A percentile compares a stretch with the other conserved stretches of the same genome.
phyloP scores from a whole-genome alignment of 2,113 vertebrate species.

The zebrafish (Danio rerio) region DNA sequence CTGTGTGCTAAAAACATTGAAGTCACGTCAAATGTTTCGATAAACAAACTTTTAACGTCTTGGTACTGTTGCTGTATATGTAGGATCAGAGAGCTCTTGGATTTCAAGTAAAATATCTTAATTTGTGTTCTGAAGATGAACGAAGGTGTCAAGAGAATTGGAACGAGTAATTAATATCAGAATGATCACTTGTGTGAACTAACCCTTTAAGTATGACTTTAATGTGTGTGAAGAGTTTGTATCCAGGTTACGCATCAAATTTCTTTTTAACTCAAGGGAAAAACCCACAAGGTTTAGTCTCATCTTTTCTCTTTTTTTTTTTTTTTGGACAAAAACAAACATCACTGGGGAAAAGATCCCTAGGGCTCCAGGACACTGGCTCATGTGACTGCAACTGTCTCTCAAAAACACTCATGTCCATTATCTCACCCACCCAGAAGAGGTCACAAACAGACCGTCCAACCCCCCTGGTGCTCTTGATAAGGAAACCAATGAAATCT shows the following conservation, averaged over 20 bases:
- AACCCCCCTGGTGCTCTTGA: background rate
- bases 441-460: background rate
- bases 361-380: background rate
- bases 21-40: too few relatives aligned
- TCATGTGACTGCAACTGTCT: conserved; percentile 14
- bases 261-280: background rate
- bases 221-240: background rate
- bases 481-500: conserved; percentile 5
- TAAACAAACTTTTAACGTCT: too few relatives aligned
- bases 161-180: too few relatives aligned
- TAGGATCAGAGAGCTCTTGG: too few relatives aligned
- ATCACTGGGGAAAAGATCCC: background rate
- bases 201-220: background rate
- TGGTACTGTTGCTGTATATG: too few relatives aligned
- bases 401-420: background rate
- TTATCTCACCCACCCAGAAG: conserved; percentile 17
- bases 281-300: background rate
- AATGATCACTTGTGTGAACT: too few relatives aligned
- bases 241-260: background rate
- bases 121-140: too few relatives aligned
- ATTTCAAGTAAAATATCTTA: too few relatives aligned
- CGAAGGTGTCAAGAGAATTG: too few relatives aligned
- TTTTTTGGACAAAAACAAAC: conserved; percentile 17
- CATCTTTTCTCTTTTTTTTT: background rate
- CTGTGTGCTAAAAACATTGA: too few relatives aligned